phyloP scores from a whole-genome alignment of 2,797 vertebrate species.

The Rhodeus uyekii region DNA sequence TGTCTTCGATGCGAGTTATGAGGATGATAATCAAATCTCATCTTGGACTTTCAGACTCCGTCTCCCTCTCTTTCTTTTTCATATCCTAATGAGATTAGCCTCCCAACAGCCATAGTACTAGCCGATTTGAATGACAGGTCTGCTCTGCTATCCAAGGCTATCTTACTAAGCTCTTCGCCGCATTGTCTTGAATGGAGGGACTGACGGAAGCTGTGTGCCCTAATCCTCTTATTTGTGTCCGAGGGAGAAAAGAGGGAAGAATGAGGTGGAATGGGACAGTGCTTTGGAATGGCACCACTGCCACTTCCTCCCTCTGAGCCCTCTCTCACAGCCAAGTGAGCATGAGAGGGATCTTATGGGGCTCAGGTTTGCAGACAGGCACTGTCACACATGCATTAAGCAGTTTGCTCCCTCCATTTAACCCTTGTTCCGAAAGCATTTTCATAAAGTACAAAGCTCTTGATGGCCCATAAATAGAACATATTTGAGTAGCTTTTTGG shows the following conservation, averaged over 20 bases:
- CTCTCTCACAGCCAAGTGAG: conserved; percentile 81
- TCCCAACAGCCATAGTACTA: conserved; percentile 86
- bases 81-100: conserved; percentile 96
- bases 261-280: conserved; percentile 79
- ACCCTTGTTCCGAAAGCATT: conserved; percentile 32
- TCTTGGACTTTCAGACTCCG: conserved; percentile 35
- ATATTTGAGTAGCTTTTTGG: neutral
- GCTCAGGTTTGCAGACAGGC: conserved; percentile 64
- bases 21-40: conserved; percentile 44
- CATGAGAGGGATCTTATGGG: conserved; percentile 78
- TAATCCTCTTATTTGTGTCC: conserved; percentile 99
- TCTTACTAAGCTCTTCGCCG: conserved; percentile 89
- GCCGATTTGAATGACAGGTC: conserved; percentile 92
- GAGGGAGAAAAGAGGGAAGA: conserved; percentile 88
- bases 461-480: neutral
- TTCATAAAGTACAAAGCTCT: neutral
- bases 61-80: conserved; percentile 69
- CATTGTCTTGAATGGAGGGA: conserved; percentile 92
- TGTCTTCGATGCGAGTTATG: conserved; percentile 32
- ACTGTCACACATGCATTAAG: conserved; percentile 25
- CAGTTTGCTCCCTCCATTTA: conserved; percentile 37
- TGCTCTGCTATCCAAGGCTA: conserved; percentile 96
- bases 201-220: conserved; percentile 94
- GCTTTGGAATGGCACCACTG: conserved; percentile 79
- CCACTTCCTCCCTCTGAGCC: conserved; percentile 43